Percentiles rank a stretch among this genome's conserved stretches.
These are phyloP conservation scores for Lasioglossum villosulum DNA, from an alignment of 2,888 invertebrate species.

Conservation along the genomic window DNA sequence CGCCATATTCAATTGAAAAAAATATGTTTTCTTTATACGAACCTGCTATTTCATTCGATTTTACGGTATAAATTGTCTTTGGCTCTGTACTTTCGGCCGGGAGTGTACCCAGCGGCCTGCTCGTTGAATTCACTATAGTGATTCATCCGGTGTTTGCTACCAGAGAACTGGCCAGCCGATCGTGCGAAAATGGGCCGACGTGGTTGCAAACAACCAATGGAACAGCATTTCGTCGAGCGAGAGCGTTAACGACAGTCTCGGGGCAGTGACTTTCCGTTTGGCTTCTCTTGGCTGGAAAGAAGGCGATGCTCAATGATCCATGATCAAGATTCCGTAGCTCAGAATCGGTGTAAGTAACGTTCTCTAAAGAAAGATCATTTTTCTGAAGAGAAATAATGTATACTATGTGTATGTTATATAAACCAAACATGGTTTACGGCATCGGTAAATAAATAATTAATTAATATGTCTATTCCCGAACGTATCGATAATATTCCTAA, in stretches of 20 bases:
- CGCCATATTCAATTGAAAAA: no score
- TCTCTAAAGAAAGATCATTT: neutral
- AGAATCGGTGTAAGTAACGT: neutral
- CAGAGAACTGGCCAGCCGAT: neutral
- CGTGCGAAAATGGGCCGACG: neutral
- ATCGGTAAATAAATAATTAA: no score
- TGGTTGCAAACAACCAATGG: neutral
- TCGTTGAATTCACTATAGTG: constrained; percentile 10
- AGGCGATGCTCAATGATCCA: neutral
- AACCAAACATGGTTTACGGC: no score
- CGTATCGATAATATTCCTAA: neutral
- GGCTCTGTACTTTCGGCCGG: neutral
- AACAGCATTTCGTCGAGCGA: neutral
- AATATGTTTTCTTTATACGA: no score
- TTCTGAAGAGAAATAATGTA: no score
- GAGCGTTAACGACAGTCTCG: constrained; percentile 24
- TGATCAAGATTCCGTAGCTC: neutral
- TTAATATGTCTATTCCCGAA: neutral
- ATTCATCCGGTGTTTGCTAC: neutral
- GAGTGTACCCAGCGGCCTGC: neutral
- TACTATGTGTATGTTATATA: no score
- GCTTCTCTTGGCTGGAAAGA: constrained; percentile 9
- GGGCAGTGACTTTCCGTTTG: constrained; percentile 15
- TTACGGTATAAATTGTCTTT: neutral
- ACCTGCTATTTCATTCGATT: no score